Evolutionary conservation across 2,888 invertebrate species (phyloP), one percentile per base, ranked within the genome.

Genomic region (Pristionchus japonicus): DNA sequence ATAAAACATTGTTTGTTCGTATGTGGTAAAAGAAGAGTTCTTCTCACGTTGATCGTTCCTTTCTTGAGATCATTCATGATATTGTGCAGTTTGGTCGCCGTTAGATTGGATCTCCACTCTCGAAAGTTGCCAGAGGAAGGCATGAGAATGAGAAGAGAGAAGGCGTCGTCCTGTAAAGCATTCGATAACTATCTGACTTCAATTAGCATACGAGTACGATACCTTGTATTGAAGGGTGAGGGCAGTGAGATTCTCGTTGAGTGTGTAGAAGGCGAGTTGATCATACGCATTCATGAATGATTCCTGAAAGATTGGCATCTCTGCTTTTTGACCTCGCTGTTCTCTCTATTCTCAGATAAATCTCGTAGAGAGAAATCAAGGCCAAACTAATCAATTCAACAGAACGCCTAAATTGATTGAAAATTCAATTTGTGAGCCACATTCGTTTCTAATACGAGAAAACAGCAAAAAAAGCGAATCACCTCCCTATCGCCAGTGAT

Each of bases 251-350:
- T 90, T 80, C 47, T 91, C 88, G 80, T 89, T 88, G 43, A 90
- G 89, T 6, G 87, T 70, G 64, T 90, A 95, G 90, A 96, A 96
- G 91, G 96, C 96, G 93, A 97, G 96, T 89, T 84, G 88, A 15
- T 96, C 96, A 52, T 96, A 96, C 3, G 96, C 96, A 23, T 96
- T 95, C 92, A 96, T 96, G 97, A 98, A 97, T 92, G 96, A 96
- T 0, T 96, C 95, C 0, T 96, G 95, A 0, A 95, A 23, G 31
- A 31, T 11, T 6, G 17, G 6, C 4, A 17, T 13, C 7, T 57
- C 4, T 23, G 4, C 57, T n/a, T n/a, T n/a, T n/a, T n/a, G n/a
- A n/a, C n/a, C n/a, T n/a, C n/a, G n/a, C n/a, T n/a, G n/a, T n/a
- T n/a, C n/a, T n/a, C n/a, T n/a, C n/a, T n/a, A n/a, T n/a, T n/a